phyloP scores from a whole-genome alignment of 2,888 invertebrate species.

The Ganaspis brasiliensis region DNA sequence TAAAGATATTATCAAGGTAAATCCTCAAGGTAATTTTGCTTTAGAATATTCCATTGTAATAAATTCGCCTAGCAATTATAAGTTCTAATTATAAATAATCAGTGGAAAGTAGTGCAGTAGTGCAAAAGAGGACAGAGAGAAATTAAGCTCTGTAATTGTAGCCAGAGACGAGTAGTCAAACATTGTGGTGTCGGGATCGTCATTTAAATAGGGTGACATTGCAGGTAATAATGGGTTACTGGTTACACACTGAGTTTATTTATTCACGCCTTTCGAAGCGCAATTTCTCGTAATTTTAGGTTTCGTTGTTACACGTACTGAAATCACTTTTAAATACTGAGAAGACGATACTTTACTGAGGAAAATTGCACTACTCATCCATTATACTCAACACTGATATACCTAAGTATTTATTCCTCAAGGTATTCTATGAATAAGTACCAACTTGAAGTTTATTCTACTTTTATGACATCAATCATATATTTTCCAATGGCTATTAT shows the following conservation, averaged over 20 bases:
- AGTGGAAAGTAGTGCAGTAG: conserved; percentile 51
- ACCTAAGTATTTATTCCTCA: conserved; percentile 29
- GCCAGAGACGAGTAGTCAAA: conserved; percentile 42
- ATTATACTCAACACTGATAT: conserved; percentile 45
- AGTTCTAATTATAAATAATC: conserved; percentile 35
- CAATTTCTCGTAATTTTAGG: conserved; percentile 72
- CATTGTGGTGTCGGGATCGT: conserved; percentile 21
- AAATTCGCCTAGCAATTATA: conserved; percentile 18
- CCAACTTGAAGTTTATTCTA: conserved; percentile 13
- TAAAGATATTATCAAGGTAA: not conserved
- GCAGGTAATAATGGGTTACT: conserved; percentile 75
- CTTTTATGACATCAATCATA: not conserved
- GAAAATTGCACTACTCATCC: conserved; percentile 46
- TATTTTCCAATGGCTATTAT: not conserved
- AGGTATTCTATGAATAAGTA: conserved; percentile 8
- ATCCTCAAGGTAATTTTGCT: not conserved
- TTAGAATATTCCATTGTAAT: not conserved
- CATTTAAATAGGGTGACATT: conserved; percentile 66
- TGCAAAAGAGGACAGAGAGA: conserved; percentile 42
- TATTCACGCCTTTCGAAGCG: conserved; percentile 70
- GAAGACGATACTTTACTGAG: conserved; percentile 20
- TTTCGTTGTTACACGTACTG: conserved; percentile 66
- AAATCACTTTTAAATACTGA: conserved; percentile 66
- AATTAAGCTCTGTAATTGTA: conserved; percentile 26
- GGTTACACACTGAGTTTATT: conserved; percentile 73